Base-by-base conservation (phyloP, 2,888 invertebrate genomes). In the Gerris lacustris region DNA sequence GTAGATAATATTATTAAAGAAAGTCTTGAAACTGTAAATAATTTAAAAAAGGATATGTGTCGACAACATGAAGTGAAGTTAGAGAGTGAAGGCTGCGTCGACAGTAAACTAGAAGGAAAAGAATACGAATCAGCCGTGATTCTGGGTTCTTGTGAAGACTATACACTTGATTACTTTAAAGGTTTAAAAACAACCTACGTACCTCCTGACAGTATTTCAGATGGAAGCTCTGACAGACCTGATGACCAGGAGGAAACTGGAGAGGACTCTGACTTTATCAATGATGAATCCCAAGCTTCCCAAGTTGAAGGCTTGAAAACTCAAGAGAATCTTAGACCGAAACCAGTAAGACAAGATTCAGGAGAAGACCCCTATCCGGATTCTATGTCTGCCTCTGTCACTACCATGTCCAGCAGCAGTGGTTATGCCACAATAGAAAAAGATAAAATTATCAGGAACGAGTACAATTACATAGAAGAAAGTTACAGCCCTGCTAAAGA, bases 141-240 rank as follows among this genome's bases (percentile, higher is more conserved):
- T 11, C 76, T 86, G 63, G 86, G 86, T 2, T 83, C 86, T 0
- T 85, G 84, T 75, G 85, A 85, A 74, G 84, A 84, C 75, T 84
- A 83, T 75, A 81, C 83, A 0, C 77, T 84, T 62, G 85, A 85
- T 72, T 79, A 82, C 55, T 84, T 82, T 76, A 84, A 82, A 76
- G 83, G 82, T 1, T 76, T 82, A 0, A 85, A 85, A 78, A 81
- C 84, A 0, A 78, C 84, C 64, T 77, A 68, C 68, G 68, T 67
- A 11, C 67, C 67, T 4, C n/a, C 44, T 15, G 67, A 67, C 7
- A 43, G 43, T 43, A 15, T 44, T 7, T 44, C 67, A 67, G 67
- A 67, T 44, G 67, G 31, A 5, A 18, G 18, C 31, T 15, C 15
- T 66, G 66, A 66, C n/a, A 66, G 18, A 5, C 44, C 45, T 9